phyloP scores from a whole-genome alignment of 2,797 vertebrate genomes.

The Ispidina picta region DNA sequence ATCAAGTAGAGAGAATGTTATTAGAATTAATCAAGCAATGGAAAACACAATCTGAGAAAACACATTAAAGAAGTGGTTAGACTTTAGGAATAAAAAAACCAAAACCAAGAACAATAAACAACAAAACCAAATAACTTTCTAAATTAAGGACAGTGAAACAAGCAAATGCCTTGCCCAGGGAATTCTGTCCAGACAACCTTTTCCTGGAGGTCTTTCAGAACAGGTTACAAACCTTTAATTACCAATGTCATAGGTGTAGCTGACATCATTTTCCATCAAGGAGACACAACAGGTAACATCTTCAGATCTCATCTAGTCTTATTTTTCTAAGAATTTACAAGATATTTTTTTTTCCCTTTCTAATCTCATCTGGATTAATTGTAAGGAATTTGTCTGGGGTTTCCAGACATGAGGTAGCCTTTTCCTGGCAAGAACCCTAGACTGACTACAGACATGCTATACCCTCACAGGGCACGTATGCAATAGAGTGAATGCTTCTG shows the following conservation, averaged over 20 bases:
- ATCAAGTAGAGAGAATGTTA: background rate
- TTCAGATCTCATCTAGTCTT: background rate
- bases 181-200: background rate
- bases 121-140: background rate
- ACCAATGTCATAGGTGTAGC: background rate
- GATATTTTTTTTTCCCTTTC: background rate
- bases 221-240: background rate
- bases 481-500: constrained; percentile 30
- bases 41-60: background rate
- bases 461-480: constrained; percentile 65
- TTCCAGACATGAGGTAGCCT: constrained; percentile 71
- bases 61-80: background rate
- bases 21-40: background rate
- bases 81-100: background rate
- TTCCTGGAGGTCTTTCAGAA: background rate
- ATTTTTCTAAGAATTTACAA: background rate
- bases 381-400: constrained; percentile 58
- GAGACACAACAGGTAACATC: background rate
- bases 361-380: constrained; percentile 61
- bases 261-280: background rate
- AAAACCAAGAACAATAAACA: too few relatives aligned
- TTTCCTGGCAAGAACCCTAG: constrained; percentile 68
- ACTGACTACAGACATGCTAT: constrained; percentile 60
- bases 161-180: background rate
- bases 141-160: background rate